Conservation (phyloP, 23 tunicate species). For the Phallusia fumigata region DNA sequence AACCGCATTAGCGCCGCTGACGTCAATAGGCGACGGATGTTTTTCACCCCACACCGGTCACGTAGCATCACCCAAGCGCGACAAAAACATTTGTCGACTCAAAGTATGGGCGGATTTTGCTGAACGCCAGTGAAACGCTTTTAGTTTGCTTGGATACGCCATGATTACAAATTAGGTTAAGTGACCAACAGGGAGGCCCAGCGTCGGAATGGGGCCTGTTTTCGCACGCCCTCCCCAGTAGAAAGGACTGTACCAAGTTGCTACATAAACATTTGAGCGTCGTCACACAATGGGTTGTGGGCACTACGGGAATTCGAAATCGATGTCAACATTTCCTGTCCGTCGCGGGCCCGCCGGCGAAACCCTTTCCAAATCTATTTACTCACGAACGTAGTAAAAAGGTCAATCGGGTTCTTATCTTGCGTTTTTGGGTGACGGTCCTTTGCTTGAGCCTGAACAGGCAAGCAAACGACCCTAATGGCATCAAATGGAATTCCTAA, state of each 20-base stretch:
- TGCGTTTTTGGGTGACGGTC: slow-evolving; percentile 1
- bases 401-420: slow-evolving; percentile 9
- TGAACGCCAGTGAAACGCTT: background rate
- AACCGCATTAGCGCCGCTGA: background rate
- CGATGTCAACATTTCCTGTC: slow-evolving; percentile 12
- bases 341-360: background rate
- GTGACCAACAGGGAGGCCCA: background rate
- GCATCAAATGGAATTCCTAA: slow-evolving; percentile 7
- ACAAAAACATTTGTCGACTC: background rate
- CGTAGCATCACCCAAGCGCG: slow-evolving; percentile 3
- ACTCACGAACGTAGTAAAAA: background rate
- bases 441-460: background rate
- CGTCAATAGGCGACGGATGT: slow-evolving; percentile 5
- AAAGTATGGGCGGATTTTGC: background rate
- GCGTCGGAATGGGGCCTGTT: background rate
- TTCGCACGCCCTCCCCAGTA: background rate
- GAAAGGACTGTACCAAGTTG: background rate
- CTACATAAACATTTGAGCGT: background rate
- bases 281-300: background rate
- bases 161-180: slow-evolving; percentile 11
- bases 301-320: background rate
- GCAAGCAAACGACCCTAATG: background rate
- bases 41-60: slow-evolving; percentile 12
- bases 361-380: background rate
- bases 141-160: slow-evolving; percentile 4